Conservation (phyloP, 2,797 vertebrate genomes). For the Phrynocephalus forsythii region DNA sequence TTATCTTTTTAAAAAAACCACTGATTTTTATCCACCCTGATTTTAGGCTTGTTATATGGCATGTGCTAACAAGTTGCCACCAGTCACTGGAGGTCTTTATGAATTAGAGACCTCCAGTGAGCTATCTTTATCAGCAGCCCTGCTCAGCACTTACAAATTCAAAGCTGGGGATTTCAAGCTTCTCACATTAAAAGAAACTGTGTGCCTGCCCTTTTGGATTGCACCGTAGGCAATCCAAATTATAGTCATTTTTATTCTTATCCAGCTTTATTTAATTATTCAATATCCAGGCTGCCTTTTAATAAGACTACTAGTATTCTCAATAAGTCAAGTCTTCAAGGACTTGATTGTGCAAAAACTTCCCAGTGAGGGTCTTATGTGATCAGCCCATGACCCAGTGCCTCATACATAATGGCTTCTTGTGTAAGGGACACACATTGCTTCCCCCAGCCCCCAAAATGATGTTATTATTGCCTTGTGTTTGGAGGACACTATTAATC, state of each 20-base stretch:
- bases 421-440: constrained; percentile 14
- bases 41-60: no score
- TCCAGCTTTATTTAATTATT: neutral
- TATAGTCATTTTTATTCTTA: neutral
- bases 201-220: neutral
- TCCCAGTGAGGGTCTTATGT: neutral
- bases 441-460: constrained; percentile 15
- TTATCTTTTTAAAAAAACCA: no score
- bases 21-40: no score
- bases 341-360: neutral
- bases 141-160: no score
- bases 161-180: no score
- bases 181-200: no score
- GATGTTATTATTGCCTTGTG: constrained; percentile 32
- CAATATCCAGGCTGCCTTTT: constrained; percentile 5
- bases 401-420: constrained; percentile 24
- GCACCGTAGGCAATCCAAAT: neutral
- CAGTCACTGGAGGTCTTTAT: no score
- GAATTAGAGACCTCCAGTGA: no score
- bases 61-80: no score
- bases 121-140: no score
- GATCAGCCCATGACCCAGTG: neutral
- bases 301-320: neutral
- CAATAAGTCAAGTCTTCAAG: neutral
- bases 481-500: constrained; percentile 55